Evolutionary conservation across 2,113 vertebrate genomes (phyloP).

Genomic region (Anser brachyrhynchus): DNA sequence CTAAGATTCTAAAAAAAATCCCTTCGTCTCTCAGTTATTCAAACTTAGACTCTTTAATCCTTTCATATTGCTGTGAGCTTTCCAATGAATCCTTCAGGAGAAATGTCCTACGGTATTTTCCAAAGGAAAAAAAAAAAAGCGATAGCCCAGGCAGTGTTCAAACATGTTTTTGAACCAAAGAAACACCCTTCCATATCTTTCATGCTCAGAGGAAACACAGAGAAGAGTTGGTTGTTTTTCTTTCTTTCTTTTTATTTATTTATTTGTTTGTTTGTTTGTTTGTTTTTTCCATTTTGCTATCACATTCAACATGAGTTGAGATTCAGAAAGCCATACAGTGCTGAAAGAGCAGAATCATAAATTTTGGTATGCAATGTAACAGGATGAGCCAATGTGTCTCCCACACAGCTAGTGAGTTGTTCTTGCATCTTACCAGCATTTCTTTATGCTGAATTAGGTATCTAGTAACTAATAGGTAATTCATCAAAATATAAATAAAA

Average conservation of each 20-base stretch:
- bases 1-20: background rate
- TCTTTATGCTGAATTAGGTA: too few relatives aligned
- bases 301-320: accelerated
- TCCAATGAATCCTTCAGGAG: background rate
- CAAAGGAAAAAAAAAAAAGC: background rate
- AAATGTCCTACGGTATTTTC: background rate
- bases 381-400: accelerated
- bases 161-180: background rate
- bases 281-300: accelerated
- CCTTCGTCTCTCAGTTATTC: background rate
- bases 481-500: too few relatives aligned
- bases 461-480: accelerated
- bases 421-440: background rate
- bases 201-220: accelerated
- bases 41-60: background rate
- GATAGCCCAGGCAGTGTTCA: background rate
- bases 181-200: accelerated
- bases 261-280: too few relatives aligned
- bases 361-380: accelerated
- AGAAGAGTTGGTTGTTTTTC: accelerated
- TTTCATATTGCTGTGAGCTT: background rate
- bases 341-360: background rate
- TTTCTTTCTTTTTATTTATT: accelerated
- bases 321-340: accelerated
- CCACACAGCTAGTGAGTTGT: background rate